Evolutionary conservation across 1,140 invertebrate species (phyloP).

Genomic region (Drosophila guanche): DNA sequence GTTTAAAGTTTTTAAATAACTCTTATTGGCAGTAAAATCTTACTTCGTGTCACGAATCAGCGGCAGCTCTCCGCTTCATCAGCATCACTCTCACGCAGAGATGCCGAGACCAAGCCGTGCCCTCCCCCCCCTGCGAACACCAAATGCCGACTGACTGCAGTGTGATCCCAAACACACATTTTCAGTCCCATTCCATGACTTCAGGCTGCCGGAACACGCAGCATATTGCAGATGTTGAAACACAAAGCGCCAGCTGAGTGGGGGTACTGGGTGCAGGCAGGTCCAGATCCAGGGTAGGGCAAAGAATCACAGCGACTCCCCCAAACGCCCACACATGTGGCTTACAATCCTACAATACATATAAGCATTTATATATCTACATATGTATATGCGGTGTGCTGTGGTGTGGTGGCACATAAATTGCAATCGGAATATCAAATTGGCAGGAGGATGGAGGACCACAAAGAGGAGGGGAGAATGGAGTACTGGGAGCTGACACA

Average conservation of each 20-base stretch:
- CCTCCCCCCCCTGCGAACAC: neutral
- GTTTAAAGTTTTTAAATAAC: too few species aligned
- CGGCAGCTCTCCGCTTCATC: too few species aligned
- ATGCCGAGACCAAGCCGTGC: too few species aligned
- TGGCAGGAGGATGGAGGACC: conserved; percentile 52
- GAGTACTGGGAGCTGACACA: conserved; percentile 1
- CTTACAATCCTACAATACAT: conserved; percentile 24
- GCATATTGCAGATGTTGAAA: conserved; percentile 80
- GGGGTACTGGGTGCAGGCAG: neutral
- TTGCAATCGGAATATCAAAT: conserved; percentile 82
- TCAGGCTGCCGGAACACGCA: conserved; percentile 46
- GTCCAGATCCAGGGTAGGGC: neutral
- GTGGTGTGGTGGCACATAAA: conserved; percentile 65
- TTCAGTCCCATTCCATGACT: conserved; percentile 23
- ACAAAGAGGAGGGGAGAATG: conserved; percentile 30
- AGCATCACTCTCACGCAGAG: too few species aligned
- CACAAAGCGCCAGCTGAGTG: conserved; percentile 37
- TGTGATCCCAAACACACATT: conserved; percentile 52
- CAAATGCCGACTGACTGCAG: conserved; percentile 51
- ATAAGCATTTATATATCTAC: conserved; percentile 16
- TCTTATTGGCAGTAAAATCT: too few species aligned
- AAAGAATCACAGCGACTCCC: conserved; percentile 72
- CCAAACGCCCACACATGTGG: conserved; percentile 26
- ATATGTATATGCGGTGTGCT: conserved; percentile 9
- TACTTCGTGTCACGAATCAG: too few species aligned